A percentile compares a stretch with the other conserved stretches of the same genome.
phyloP scores from a whole-genome alignment of 2,797 vertebrate species.

The Ptychobarbus kaznakovi region DNA sequence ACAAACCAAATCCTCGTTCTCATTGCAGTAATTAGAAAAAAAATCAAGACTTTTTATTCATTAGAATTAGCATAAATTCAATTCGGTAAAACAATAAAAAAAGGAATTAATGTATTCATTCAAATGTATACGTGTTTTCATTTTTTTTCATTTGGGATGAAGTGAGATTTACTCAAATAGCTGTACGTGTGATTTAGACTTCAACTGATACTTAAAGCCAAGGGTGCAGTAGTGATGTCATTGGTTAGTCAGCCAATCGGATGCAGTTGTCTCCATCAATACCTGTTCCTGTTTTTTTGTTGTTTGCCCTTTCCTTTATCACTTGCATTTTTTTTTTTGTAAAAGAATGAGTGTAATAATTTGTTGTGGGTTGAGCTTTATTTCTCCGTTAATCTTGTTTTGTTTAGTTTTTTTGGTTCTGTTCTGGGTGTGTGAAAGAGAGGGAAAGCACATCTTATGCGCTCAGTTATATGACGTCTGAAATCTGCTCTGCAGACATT shows the following conservation, averaged over 20 bases:
- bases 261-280: constrained; percentile 44
- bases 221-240: constrained; percentile 15
- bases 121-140: background rate
- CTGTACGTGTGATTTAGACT: background rate
- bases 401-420: constrained; percentile 43
- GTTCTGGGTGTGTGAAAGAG: constrained; percentile 5
- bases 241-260: constrained; percentile 22
- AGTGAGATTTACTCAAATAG: background rate
- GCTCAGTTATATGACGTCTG: constrained; percentile 4
- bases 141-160: background rate
- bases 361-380: constrained; percentile 59
- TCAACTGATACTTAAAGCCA: background rate
- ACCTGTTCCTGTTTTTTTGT: background rate
- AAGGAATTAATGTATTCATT: background rate
- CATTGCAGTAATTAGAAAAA: background rate
- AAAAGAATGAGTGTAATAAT: constrained; percentile 52
- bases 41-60: background rate
- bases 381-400: constrained; percentile 48
- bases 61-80: background rate
- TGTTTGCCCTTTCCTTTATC: constrained; percentile 54
- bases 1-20: background rate
- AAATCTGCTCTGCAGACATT: background rate
- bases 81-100: background rate
- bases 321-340: constrained; percentile 61
- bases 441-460: background rate